phyloP scores from a whole-genome alignment of 30 jellyfish, hydroid and myxozoan genomes.

The Rhopilema esculentum region DNA sequence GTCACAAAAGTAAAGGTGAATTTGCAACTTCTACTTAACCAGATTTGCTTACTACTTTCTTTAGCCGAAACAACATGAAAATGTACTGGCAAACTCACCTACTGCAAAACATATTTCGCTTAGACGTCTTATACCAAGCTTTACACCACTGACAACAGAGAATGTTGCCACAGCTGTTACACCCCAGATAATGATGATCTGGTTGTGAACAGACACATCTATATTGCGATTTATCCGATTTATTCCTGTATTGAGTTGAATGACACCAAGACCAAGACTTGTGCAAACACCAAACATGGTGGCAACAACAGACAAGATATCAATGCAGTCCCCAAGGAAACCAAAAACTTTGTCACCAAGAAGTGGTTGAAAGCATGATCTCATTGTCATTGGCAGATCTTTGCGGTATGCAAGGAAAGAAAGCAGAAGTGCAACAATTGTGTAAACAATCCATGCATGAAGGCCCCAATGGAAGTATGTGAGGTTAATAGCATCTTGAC shows the following conservation, averaged over 20 bases:
- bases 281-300: conserved; percentile 99
- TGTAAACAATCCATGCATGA: conserved; percentile 94
- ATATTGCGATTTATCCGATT: conserved; percentile 76
- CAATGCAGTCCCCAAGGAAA: conserved; percentile 85
- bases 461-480: conserved; percentile 96
- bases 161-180: conserved; percentile 90
- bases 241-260: conserved; percentile 87
- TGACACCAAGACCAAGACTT: conserved; percentile 94
- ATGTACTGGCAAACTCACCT: too few relatives aligned
- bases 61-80: too few relatives aligned
- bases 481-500: conserved; percentile 92
- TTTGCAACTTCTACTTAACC: background rate
- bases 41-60: background rate
- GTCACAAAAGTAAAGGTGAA: too few relatives aligned
- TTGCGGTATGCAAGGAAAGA: conserved; percentile 86
- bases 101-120: conserved; percentile 91
- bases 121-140: conserved; percentile 84
- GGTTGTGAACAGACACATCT: conserved; percentile 52
- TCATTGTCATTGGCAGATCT: conserved; percentile 94
- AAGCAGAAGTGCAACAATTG: conserved; percentile 77
- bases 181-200: conserved; percentile 90
- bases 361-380: conserved; percentile 92
- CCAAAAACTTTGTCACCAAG: conserved; percentile 92
- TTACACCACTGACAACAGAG: conserved; percentile 91
- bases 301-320: conserved; percentile 82